A percentile compares a stretch with the other conserved stretches of the same genome.
Evolutionary conservation across 37 sponge, comb jelly and placozoan species (phyloP).

Genomic region (Agelas oroides): DNA sequence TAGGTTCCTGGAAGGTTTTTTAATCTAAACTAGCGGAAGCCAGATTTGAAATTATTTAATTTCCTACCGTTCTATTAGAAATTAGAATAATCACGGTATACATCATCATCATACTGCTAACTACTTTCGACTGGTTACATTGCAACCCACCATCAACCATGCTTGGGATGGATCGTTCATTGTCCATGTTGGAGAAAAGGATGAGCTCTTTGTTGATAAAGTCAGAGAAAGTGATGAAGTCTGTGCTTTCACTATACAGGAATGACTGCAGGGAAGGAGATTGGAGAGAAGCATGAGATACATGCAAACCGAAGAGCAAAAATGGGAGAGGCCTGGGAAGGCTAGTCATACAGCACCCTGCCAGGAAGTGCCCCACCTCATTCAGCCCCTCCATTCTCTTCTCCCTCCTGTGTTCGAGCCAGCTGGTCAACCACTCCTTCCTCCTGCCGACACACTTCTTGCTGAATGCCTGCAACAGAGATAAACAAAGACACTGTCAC

Average conservation of each 20-base stretch:
- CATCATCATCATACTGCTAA: no score
- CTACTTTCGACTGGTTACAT: no score
- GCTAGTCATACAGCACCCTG: no score
- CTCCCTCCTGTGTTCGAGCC: slow-evolving; percentile 79
- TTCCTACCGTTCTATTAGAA: no score
- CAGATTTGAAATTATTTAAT: no score
- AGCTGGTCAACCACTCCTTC: slow-evolving; percentile 91
- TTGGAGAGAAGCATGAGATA: neutral
- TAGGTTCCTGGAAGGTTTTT: no score
- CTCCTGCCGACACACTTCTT: slow-evolving; percentile 82
- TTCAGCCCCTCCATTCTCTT: slow-evolving; percentile 64
- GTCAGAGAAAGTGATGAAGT: slow-evolving; percentile 80
- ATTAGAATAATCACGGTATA: no score
- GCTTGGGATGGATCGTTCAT: slow-evolving; percentile 90
- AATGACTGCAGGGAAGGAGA: slow-evolving; percentile 34
- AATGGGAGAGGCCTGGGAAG: no score
- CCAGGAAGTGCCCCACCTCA: slow-evolving; percentile 43
- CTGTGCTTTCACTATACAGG: slow-evolving; percentile 52
- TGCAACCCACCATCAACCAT: slow-evolving; percentile 89
- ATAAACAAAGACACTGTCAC: neutral
- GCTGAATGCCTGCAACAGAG: slow-evolving; percentile 80
- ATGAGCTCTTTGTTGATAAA: slow-evolving; percentile 98
- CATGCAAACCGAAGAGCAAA: no score
- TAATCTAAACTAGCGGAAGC: no score
- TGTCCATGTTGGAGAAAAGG: slow-evolving; percentile 97